phyloP scores from a whole-genome alignment of 1,140 invertebrate genomes.

The Agrilus planipennis region DNA sequence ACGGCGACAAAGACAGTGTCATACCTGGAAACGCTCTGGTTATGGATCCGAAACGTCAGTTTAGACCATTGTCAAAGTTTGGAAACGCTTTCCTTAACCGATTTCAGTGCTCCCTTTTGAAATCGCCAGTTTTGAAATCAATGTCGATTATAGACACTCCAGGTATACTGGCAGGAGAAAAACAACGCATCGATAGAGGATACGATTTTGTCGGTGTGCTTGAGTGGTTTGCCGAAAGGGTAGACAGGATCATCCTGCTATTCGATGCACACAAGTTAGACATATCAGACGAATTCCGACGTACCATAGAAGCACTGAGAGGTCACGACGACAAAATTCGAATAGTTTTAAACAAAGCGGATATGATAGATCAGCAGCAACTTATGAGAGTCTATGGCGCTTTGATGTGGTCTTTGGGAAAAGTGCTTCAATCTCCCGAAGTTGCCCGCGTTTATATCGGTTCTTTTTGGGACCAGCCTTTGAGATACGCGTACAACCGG shows the following conservation, averaged over 20 bases:
- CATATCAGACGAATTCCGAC: slow-evolving; percentile 60
- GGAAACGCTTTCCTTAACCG: slow-evolving; percentile 62
- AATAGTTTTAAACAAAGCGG: slow-evolving; percentile 64
- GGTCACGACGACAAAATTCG: slow-evolving; percentile 61
- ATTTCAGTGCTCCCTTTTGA: slow-evolving; percentile 58
- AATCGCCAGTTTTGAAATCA: slow-evolving; percentile 52
- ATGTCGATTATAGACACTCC: slow-evolving; percentile 70
- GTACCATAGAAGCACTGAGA: slow-evolving; percentile 49
- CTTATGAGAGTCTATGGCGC: slow-evolving; percentile 67
- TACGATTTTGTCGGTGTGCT: slow-evolving; percentile 65
- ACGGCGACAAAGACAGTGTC: slow-evolving; percentile 46
- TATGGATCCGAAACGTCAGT: slow-evolving; percentile 61
- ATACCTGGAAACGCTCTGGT: slow-evolving; percentile 65
- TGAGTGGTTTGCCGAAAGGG: slow-evolving; percentile 65
- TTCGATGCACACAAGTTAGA: slow-evolving; percentile 69
- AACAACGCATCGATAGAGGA: slow-evolving; percentile 62
- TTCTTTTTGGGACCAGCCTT: slow-evolving; percentile 68
- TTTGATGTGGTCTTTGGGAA: slow-evolving; percentile 71
- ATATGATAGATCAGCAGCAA: slow-evolving; percentile 63
- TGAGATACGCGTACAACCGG: slow-evolving; percentile 50
- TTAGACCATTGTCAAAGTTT: slow-evolving; percentile 51
- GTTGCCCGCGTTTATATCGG: slow-evolving; percentile 69
- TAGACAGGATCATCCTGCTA: slow-evolving; percentile 58
- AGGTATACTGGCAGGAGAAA: slow-evolving; percentile 56
- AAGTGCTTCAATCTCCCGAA: slow-evolving; percentile 65